Conservation (phyloP, 2,888 invertebrate genomes). For the Thalpophila matura region DNA sequence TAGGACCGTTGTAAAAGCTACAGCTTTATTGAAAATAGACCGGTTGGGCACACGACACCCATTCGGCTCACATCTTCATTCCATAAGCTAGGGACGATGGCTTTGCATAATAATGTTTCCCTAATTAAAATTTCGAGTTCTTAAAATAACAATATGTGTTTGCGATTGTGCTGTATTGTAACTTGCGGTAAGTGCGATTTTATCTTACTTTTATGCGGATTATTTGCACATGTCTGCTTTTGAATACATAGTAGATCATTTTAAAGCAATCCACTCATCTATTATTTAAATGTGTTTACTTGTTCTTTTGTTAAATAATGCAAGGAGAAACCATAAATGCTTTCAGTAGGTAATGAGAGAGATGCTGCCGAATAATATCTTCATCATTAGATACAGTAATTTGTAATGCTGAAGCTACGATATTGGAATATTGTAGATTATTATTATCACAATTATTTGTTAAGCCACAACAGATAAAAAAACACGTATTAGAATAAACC, state of each 20-base stretch:
- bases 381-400: conserved; percentile 20
- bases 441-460: conserved; percentile 27
- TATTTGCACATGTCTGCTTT: conserved; percentile 25
- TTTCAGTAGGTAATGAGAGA: conserved; percentile 2
- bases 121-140: conserved; percentile 62
- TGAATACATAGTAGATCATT: conserved; percentile 28
- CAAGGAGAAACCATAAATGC: conserved; percentile 7
- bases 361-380: conserved; percentile 34
- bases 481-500: conserved; percentile 51
- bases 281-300: conserved; percentile 28
- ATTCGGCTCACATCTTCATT: conserved; percentile 64
- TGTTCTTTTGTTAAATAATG: conserved; percentile 34
- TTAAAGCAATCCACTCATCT: conserved; percentile 11
- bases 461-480: conserved; percentile 40
- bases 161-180: conserved; percentile 22
- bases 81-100: conserved; percentile 47
- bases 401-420: conserved; percentile 9
- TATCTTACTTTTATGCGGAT: conserved; percentile 31
- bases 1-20: conserved; percentile 72
- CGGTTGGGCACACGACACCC: conserved; percentile 81
- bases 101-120: conserved; percentile 67
- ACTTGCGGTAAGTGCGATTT: conserved; percentile 16
- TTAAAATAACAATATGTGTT: conserved; percentile 46
- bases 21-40: conserved; percentile 79
- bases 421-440: conserved; percentile 8